A percentile compares a stretch with the other conserved stretches of the same genome.
phyloP scores from a whole-genome alignment of 2,797 vertebrate species.

The Podarcis lilfordi region DNA sequence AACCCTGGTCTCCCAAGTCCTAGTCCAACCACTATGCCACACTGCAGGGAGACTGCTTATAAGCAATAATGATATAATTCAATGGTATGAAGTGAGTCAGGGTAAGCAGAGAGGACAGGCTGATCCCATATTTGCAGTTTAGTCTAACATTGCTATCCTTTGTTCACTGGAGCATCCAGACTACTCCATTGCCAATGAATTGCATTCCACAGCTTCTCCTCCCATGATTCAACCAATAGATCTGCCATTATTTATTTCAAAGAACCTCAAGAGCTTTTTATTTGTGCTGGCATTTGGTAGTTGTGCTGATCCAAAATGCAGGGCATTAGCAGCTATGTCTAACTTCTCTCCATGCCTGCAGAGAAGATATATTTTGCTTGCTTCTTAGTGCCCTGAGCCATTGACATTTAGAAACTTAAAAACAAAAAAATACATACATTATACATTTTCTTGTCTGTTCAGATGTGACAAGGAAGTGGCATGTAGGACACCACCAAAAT shows the following conservation, averaged over 20 bases:
- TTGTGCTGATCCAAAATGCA: not conserved
- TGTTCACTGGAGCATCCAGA: not conserved
- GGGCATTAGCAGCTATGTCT: not conserved
- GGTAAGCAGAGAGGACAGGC: not conserved
- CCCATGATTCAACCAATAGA: not conserved
- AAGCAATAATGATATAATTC: not conserved
- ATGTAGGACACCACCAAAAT: not conserved
- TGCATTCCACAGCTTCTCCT: not conserved
- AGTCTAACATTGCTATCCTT: not conserved
- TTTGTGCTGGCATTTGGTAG: not conserved
- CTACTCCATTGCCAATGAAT: not conserved
- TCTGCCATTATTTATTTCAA: not conserved
- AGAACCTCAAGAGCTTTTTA: not conserved
- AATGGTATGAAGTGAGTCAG: not conserved
- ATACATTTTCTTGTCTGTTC: not conserved
- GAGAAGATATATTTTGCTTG: not conserved
- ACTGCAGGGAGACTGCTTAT: too few relatives aligned
- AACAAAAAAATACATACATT: not conserved
- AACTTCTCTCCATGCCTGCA: not conserved
- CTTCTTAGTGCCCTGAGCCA: not conserved
- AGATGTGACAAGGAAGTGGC: not conserved
- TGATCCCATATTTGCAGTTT: not conserved
- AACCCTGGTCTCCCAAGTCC: too few relatives aligned
- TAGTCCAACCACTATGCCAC: too few relatives aligned
- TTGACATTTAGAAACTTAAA: not conserved